These are phyloP conservation scores for Eucera pruinosa DNA, from an alignment of 2,888 invertebrate species.

Conservation along the genomic window DNA sequence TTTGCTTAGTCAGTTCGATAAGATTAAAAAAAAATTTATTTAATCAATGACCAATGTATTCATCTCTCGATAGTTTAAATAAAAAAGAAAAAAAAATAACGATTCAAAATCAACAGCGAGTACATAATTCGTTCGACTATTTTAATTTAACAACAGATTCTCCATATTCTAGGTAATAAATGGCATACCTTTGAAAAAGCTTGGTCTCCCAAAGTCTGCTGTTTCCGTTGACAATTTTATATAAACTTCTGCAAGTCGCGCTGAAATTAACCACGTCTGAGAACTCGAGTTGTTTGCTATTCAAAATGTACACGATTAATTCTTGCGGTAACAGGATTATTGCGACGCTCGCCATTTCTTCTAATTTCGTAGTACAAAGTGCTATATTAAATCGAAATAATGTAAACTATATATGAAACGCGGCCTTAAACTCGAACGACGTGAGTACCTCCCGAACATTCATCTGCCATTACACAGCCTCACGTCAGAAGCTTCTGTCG, in stretches of 20 bases:
- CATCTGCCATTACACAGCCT: conserved; percentile 24
- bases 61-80: neutral
- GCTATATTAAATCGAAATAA: too few relatives aligned
- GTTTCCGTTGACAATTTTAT: conserved; percentile 84
- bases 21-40: neutral
- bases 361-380: neutral
- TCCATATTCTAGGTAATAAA: neutral
- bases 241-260: conserved; percentile 85
- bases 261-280: conserved; percentile 86
- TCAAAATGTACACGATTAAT: conserved; percentile 78
- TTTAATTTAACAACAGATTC: neutral
- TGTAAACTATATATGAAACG: neutral
- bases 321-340: conserved; percentile 77
- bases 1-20: neutral
- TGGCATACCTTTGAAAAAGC: conserved; percentile 83
- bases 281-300: conserved; percentile 71
- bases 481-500: neutral
- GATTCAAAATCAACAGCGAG: neutral
- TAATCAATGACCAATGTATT: too few relatives aligned
- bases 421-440: neutral
- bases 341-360: conserved; percentile 72
- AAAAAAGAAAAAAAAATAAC: neutral
- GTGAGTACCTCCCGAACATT: neutral
- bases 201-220: conserved; percentile 85
- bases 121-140: neutral